Base-by-base conservation (phyloP, 2,888 invertebrate species). In the Phyllotreta cruciferae region DNA sequence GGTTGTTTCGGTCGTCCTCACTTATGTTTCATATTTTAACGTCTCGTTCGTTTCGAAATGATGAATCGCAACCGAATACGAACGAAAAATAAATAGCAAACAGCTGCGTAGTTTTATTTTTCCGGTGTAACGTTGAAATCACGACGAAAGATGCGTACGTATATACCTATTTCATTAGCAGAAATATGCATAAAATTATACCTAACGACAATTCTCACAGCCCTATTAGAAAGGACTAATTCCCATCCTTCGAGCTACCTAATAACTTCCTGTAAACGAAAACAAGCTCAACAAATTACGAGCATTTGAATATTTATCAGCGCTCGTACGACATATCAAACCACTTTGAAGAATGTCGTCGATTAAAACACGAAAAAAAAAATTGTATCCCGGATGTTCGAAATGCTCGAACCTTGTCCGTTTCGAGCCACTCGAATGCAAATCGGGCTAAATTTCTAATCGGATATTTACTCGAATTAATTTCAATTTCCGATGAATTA, bases 11-110 rank as follows among this genome's bases (percentile, higher is more conserved):
- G 62, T 69, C 66, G 74, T 77, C 74, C 74, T 69, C 75, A 75
- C 75, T 77, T 75, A 77, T 78, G 77, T 77, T 77, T 75, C 75
- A 74, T 76, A 77, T 76, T 78, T 78, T 78, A 78, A 78, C 76
- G 75, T 65, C 70, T 66, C 73, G 74, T 71, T 71, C 68, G 60
- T 70, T 69, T 70, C 49, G 67, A 72, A 64, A 75, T 76, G 76
- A 76, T 75, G 74, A 74, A 76, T 76, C 72, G 63, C 68, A 68
- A 24, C 67, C 68, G 71, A 61, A 60, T 63, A 53, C 36, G 63
- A 71, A 73, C 74, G 68, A 67, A 69, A 71, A 74, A 71, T 75
- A 74, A 75, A 24, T 75, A 73, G 73, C 72, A 72, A 68, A 71
- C 76, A 76, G 74, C 75, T 76, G 76, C 69, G 24, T 71, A 64